A percentile compares a stretch with the other conserved stretches of the same genome.
These are phyloP conservation scores for Picathartes gymnocephalus DNA, from an alignment of 2,113 vertebrate genomes.

Conservation along the genomic window DNA sequence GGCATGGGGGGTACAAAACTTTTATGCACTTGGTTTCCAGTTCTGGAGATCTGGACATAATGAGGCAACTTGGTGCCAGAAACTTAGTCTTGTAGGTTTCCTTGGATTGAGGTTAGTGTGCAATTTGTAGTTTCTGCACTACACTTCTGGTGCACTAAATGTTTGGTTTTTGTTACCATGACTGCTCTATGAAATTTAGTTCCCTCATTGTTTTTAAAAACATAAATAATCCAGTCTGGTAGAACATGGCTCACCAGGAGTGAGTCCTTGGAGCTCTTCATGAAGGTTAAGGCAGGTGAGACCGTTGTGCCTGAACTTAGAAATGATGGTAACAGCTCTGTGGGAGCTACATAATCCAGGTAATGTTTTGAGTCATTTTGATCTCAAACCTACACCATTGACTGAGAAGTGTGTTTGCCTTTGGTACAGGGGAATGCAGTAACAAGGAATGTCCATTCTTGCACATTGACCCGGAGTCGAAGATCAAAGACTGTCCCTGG, in stretches of 20 bases:
- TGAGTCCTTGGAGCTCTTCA: background rate
- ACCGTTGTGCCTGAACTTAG: background rate
- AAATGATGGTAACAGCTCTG: background rate
- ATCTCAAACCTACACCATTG: background rate
- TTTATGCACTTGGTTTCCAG: constrained; percentile 58
- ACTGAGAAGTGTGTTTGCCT: constrained; percentile 13
- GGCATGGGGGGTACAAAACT: constrained; percentile 39
- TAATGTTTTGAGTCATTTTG: background rate
- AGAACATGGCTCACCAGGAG: background rate
- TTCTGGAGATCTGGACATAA: constrained; percentile 54
- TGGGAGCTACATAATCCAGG: background rate
- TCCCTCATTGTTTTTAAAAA: background rate
- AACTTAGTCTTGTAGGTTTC: constrained; percentile 56
- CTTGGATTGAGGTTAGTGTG: constrained; percentile 45
- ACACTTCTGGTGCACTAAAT: constrained; percentile 21
- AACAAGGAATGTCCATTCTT: constrained; percentile 99
- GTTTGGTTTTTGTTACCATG: constrained; percentile 2
- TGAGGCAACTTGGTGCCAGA: constrained; percentile 52
- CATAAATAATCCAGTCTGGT: background rate
- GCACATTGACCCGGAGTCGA: constrained; percentile 98
- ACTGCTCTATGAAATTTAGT: constrained; percentile 1
- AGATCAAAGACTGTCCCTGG: constrained; percentile 99
- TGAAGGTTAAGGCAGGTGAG: background rate
- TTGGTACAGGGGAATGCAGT: constrained; percentile 91
- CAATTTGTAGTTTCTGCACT: constrained; percentile 48